These are phyloP conservation scores for Dromococcyx pavoninus DNA, from an alignment of 2,797 vertebrate genomes.

Conservation along the genomic window DNA sequence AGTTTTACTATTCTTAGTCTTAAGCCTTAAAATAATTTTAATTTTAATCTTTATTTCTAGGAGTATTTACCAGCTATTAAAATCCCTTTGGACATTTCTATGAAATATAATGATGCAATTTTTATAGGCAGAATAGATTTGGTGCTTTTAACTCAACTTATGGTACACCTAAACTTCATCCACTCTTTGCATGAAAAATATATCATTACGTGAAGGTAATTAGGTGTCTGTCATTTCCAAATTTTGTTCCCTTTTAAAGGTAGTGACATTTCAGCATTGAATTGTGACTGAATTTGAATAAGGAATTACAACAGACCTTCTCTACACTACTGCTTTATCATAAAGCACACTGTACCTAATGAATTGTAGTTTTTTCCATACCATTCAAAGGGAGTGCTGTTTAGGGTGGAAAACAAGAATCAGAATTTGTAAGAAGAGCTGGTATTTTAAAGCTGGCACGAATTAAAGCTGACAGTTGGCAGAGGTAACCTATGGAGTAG, in stretches of 20 bases:
- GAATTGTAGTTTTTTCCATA: conserved; percentile 1
- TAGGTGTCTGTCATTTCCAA: conserved; percentile 39
- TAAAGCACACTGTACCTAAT: background rate
- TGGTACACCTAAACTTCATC: background rate
- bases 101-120: background rate
- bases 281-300: conserved; percentile 22
- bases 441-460: background rate
- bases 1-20: background rate
- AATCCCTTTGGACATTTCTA: background rate
- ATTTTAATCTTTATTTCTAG: background rate
- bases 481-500: background rate
- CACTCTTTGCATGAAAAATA: background rate
- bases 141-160: background rate
- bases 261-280: conserved; percentile 26
- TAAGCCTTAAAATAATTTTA: background rate
- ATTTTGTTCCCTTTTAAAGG: conserved; percentile 16
- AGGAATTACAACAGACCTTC: background rate
- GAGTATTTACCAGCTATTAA: background rate
- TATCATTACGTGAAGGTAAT: conserved; percentile 19
- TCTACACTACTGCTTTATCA: background rate
- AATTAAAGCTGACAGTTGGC: conserved; percentile 8
- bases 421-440: background rate
- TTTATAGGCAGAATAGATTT: background rate
- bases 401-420: background rate
- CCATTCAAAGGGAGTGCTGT: background rate